Evolutionary conservation across 2,113 vertebrate species (phyloP).

Genomic region (Ptilorrhoa leucosticta): DNA sequence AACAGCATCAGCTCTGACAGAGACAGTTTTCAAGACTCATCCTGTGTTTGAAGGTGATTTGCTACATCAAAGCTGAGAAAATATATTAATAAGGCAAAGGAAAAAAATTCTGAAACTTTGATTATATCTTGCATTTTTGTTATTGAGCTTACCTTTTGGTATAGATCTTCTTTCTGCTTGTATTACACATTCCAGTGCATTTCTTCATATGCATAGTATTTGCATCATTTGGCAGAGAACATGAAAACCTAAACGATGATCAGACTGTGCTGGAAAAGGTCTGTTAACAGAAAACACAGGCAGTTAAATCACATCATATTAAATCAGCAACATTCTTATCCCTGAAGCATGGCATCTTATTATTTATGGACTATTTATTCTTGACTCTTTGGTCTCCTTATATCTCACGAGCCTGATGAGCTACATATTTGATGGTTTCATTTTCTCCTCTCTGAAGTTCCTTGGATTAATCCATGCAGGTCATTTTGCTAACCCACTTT

Average conservation of each 20-base stretch:
- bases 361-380: constrained; percentile 21
- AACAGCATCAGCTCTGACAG: not conserved
- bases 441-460: not conserved
- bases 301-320: not conserved
- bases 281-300: not conserved
- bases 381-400: not conserved
- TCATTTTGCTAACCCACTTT: not conserved
- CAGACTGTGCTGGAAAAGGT: not conserved
- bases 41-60: not conserved
- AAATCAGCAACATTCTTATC: constrained; percentile 1
- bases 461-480: not conserved
- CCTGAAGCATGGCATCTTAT: not conserved
- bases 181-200: not conserved
- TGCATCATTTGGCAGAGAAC: constrained; percentile 25
- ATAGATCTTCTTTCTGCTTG: not conserved
- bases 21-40: not conserved
- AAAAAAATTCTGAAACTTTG: not conserved
- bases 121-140: not conserved
- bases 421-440: not conserved
- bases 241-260: not conserved
- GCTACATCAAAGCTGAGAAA: constrained; percentile 3
- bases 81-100: not conserved
- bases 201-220: not conserved
- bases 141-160: not conserved
- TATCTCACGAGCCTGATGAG: not conserved